Conservation (phyloP, 2,888 invertebrate genomes). For the Acronicta psi region DNA sequence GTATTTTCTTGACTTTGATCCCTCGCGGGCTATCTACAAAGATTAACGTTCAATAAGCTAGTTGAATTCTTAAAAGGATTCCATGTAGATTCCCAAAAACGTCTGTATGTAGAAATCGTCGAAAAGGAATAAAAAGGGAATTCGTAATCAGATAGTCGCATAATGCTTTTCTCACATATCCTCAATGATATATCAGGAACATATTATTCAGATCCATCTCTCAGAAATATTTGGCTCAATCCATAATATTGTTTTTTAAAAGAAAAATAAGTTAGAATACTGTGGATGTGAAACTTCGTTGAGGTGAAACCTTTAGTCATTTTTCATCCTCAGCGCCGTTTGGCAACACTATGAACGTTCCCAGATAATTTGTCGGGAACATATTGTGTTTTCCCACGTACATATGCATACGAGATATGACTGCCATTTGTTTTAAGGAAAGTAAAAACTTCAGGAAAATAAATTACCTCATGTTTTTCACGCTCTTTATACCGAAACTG, state of each 20-base stretch:
- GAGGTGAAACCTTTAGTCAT: slow-evolving; percentile 28
- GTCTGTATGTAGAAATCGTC: neutral
- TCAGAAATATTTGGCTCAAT: neutral
- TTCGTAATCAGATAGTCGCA: slow-evolving; percentile 8
- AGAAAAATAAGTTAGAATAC: neutral
- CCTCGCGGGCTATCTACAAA: slow-evolving; percentile 6
- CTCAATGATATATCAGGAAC: neutral
- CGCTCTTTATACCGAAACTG: slow-evolving; percentile 10
- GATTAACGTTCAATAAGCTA: slow-evolving; percentile 5
- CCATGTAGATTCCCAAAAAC: neutral
- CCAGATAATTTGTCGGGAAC: slow-evolving; percentile 59
- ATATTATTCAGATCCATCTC: slow-evolving; percentile 7
- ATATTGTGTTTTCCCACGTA: slow-evolving; percentile 57
- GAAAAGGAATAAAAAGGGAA: slow-evolving; percentile 4
- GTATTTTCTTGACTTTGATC: slow-evolving; percentile 10
- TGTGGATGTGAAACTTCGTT: neutral
- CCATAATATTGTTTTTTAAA: slow-evolving; percentile 11
- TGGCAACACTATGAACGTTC: slow-evolving; percentile 50
- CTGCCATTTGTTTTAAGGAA: slow-evolving; percentile 42
- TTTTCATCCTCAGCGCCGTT: slow-evolving; percentile 40
- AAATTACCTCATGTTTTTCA: slow-evolving; percentile 29
- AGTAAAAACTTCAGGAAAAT: slow-evolving; percentile 44
- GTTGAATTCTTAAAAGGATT: slow-evolving; percentile 8
- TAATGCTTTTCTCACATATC: slow-evolving; percentile 2
- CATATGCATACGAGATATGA: slow-evolving; percentile 54